Base-by-base conservation (phyloP, 2,113 vertebrate genomes). In the Glaucidium brasilianum region DNA sequence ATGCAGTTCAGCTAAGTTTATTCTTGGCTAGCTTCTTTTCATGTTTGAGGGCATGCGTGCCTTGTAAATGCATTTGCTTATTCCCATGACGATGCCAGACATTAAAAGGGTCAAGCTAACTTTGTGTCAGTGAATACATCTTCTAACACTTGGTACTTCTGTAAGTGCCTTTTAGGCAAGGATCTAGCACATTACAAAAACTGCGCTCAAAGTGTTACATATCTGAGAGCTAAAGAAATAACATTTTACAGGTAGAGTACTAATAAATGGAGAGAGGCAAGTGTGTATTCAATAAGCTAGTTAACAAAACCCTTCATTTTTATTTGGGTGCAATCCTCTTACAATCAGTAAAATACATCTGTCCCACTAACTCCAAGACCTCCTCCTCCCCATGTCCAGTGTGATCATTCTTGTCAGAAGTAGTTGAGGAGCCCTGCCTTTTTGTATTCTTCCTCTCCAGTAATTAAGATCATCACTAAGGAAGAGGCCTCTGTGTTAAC, bases 1-100 rank as follows among this genome's bases (percentile, higher is more conserved):
- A 58, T 47, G 53, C 43, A 62, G 34, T 52, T 81, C 84, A 91
- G 30, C 12, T 76, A 26, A 41, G 34, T 85, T 79, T 72, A 17
- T 72, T 76, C 68, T 50, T 45, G 30, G 19, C 52, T 80, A 34
- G 35, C n/a, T 85, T 27, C 67, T 88, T 85, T 85, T 80, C 52
- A 30, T 72, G 69, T 93, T 71, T 93, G 53, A 88, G 41, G 64
- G 14, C 20, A 49, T 34, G 47, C 16, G 9, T 27, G 53, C 49
- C 88, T 91, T 81, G n/a, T 81, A 85, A 85, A 53, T 49, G 16
- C 34, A 67, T 67, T 81, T 81, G 37, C 34, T 85, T 77, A 41
- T 88, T 91, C 49, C 41, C 64, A 16, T 53, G 59, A 37, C 62
- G 41, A 47, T 77, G 43, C 59, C 64, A 88, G 10, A 81, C 49